Conservation (phyloP, 2,797 vertebrate genomes). For the Adelosebastes latens region DNA sequence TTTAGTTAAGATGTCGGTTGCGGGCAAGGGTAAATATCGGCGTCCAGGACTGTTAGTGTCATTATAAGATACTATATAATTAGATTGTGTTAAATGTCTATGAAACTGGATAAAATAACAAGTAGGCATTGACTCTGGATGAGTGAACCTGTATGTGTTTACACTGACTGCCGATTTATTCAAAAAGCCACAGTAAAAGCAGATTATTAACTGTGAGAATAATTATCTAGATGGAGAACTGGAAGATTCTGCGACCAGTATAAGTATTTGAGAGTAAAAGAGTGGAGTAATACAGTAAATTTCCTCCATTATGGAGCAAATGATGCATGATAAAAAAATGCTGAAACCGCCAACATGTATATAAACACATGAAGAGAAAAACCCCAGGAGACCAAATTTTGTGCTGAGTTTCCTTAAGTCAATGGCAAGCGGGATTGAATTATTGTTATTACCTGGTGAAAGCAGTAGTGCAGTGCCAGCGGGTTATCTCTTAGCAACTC, state of each 20-base stretch:
- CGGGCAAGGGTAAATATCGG: neutral
- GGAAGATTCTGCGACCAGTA: neutral
- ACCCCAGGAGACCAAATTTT: neutral
- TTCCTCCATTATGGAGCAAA: neutral
- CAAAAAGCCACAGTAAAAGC: neutral
- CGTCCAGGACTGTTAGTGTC: neutral
- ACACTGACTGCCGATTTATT: neutral
- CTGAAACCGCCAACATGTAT: neutral
- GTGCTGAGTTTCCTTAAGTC: neutral
- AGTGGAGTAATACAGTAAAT: neutral
- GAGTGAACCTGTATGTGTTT: neutral
- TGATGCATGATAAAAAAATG: neutral
- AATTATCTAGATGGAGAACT: neutral
- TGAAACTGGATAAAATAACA: neutral
- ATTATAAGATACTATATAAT: neutral
- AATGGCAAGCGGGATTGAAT: neutral
- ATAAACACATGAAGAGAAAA: neutral
- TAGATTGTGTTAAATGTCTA: neutral
- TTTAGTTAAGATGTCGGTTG: neutral
- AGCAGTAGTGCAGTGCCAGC: constrained; percentile 94
- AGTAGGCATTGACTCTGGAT: neutral
- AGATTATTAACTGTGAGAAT: neutral
- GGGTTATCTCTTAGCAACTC: constrained; percentile 93
- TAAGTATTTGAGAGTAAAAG: neutral
- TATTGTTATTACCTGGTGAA: constrained; percentile 82